Conservation (phyloP, 2,888 invertebrate genomes). For the Nephrotoma appendiculata region DNA sequence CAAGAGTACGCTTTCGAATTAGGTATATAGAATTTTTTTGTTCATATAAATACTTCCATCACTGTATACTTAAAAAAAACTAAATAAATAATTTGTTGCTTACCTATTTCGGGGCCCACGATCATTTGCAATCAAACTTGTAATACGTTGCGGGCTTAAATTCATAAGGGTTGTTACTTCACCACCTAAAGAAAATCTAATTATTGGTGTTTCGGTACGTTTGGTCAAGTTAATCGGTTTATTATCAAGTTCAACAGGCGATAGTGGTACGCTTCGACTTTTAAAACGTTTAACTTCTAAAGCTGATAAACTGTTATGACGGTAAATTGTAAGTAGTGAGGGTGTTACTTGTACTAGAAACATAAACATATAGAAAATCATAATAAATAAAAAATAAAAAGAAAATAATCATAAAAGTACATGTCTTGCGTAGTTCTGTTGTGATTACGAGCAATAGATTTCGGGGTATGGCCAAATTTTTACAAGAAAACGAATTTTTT, state of each 20-base stretch:
- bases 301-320: conserved; percentile 55
- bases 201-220: conserved; percentile 12
- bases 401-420: background rate
- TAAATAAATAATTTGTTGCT: background rate
- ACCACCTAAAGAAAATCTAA: conserved; percentile 15
- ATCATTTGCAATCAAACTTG: conserved; percentile 11
- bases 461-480: background rate
- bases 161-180: conserved; percentile 14
- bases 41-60: too few species aligned
- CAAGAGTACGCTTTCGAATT: too few species aligned
- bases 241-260: conserved; percentile 15
- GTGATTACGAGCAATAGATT: background rate
- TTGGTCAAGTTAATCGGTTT: conserved; percentile 10
- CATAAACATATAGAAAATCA: background rate
- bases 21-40: too few species aligned
- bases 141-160: conserved; percentile 10
- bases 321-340: conserved; percentile 39
- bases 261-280: conserved; percentile 19
- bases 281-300: conserved; percentile 41
- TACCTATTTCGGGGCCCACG: conserved; percentile 14
- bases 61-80: too few species aligned
- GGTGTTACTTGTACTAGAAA: conserved; percentile 24
- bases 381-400: background rate
- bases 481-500: background rate
- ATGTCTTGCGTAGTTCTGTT: conserved; percentile 14